A percentile compares a stretch with the other conserved stretches of the same genome.
phyloP scores from a whole-genome alignment of 2,888 invertebrate genomes.

The Amblyjoppa fuscipennis region DNA sequence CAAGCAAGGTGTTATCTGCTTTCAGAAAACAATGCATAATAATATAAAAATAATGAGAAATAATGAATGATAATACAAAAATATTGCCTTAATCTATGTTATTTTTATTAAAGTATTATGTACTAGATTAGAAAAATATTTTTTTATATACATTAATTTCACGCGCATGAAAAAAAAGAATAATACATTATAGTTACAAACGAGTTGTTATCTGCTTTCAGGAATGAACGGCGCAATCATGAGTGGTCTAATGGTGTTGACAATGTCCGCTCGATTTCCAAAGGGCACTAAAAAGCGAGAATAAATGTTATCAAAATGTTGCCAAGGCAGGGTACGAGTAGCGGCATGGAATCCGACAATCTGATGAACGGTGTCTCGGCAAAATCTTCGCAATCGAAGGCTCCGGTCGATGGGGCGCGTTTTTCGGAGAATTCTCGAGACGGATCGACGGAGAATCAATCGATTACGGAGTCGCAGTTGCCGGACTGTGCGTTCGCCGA shows the following conservation, averaged over 20 bases:
- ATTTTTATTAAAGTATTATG: too few relatives aligned
- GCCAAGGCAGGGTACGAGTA: slow-evolving; percentile 57
- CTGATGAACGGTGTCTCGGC: slow-evolving; percentile 36
- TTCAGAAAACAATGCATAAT: not conserved
- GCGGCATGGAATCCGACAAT: slow-evolving; percentile 48
- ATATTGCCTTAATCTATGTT: too few relatives aligned
- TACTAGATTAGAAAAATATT: not conserved
- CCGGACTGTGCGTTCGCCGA: slow-evolving; percentile 23
- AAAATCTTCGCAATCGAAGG: slow-evolving; percentile 21
- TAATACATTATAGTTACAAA: not conserved
- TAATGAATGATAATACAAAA: too few relatives aligned
- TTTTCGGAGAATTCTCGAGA: slow-evolving; percentile 1
- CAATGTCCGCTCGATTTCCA: not conserved
- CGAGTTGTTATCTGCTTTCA: not conserved
- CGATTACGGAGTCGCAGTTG: not conserved
- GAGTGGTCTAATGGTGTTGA: not conserved
- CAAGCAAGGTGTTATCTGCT: not conserved
- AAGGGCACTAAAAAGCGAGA: not conserved
- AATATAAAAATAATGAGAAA: not conserved
- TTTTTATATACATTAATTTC: not conserved
- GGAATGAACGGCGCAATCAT: not conserved
- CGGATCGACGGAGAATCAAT: slow-evolving; percentile 41
- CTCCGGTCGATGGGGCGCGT: not conserved
- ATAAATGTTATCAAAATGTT: slow-evolving; percentile 61
- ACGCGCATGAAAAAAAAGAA: not conserved